A percentile compares a stretch with the other conserved stretches of the same genome.
These are phyloP conservation scores for Pachypanchax playfairii DNA, from an alignment of 2,113 vertebrate genomes.

Conservation along the genomic window DNA sequence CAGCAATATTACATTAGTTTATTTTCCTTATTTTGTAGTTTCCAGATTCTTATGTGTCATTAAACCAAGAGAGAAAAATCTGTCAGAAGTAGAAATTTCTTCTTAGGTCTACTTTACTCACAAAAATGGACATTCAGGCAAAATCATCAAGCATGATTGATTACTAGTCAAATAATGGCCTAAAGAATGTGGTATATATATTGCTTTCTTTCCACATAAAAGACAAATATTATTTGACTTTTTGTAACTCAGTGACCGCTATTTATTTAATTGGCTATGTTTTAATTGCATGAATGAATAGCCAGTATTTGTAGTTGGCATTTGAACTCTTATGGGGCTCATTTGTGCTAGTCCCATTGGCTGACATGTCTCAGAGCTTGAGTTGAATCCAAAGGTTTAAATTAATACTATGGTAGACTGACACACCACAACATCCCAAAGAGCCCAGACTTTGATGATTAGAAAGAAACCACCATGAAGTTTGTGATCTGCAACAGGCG, in stretches of 20 bases:
- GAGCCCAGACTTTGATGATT: constrained; percentile 23
- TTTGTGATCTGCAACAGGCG: too few species aligned
- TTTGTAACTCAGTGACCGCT: constrained; percentile 31
- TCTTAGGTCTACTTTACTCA: constrained; percentile 49
- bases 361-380: constrained; percentile 35
- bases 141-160: constrained; percentile 33
- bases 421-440: constrained; percentile 49
- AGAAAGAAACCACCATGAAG: constrained; percentile 35
- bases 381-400: constrained; percentile 41
- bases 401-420: constrained; percentile 34
- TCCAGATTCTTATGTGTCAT: constrained; percentile 47
- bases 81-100: constrained; percentile 52
- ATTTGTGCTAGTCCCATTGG: constrained; percentile 51
- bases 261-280: constrained; percentile 51
- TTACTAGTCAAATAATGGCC: constrained; percentile 52
- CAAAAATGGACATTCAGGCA: constrained; percentile 40
- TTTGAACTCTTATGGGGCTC: constrained; percentile 31
- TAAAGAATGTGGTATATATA: constrained; percentile 54
- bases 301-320: constrained; percentile 23
- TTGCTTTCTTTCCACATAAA: constrained; percentile 28
- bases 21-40: constrained; percentile 25
- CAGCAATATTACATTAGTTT: neutral
- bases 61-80: constrained; percentile 36
- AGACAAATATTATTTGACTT: constrained; percentile 35
- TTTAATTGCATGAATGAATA: constrained; percentile 40